Conservation (phyloP, 1,140 invertebrate species). For the Semibalanus balanoides region DNA sequence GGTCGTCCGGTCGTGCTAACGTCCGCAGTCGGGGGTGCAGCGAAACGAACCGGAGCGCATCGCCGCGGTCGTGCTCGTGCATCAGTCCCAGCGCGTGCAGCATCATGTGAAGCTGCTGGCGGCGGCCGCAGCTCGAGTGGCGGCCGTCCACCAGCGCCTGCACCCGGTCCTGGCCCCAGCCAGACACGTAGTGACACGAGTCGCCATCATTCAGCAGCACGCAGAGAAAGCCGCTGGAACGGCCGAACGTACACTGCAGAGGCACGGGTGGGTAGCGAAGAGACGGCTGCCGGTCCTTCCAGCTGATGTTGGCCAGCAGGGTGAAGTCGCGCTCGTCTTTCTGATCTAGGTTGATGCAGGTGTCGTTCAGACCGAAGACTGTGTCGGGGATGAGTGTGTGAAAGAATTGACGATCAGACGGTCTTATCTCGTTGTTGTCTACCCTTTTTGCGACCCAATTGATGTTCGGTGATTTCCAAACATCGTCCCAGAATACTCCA, state of each 20-base stretch:
- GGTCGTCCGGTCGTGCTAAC: background rate
- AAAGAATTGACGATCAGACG: background rate
- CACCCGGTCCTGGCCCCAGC: background rate
- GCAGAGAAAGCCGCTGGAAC: background rate
- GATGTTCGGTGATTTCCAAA: background rate
- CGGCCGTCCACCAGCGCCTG: constrained; percentile 1
- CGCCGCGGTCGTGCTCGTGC: background rate
- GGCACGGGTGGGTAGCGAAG: background rate
- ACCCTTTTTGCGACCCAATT: background rate
- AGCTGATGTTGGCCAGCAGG: background rate
- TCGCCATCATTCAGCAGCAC: background rate
- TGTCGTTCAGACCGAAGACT: background rate
- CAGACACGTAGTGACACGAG: background rate
- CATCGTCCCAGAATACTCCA: background rate
- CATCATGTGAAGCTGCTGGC: background rate
- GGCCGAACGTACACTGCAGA: background rate
- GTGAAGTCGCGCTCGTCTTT: background rate
- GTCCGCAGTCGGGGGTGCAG: background rate
- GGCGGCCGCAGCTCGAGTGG: background rate
- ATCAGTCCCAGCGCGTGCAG: background rate
- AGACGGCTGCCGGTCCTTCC: background rate
- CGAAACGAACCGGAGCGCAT: background rate
- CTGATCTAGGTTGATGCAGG: background rate
- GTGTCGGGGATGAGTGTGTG: background rate
- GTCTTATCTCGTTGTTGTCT: background rate